These are phyloP conservation scores for Orthonevra nobilis DNA, from an alignment of 2,888 invertebrate genomes.

Conservation along the genomic window DNA sequence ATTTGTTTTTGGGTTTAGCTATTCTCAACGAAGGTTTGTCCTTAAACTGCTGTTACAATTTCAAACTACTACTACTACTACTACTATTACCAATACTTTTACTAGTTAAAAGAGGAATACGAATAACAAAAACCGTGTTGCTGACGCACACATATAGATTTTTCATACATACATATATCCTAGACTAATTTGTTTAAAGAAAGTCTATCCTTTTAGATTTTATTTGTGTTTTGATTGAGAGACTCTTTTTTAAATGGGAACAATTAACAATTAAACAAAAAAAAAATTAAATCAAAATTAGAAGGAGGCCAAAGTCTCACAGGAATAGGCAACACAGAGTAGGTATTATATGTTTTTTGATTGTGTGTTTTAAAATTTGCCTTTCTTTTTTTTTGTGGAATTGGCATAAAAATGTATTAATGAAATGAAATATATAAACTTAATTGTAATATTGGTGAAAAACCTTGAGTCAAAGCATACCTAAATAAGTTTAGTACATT, in stretches of 20 bases:
- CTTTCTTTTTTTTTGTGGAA: no score
- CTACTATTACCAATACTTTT: constrained; percentile 17
- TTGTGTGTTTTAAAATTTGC: no score
- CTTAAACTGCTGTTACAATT: constrained; percentile 27
- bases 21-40: constrained; percentile 11
- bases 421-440: no score
- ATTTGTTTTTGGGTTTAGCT: constrained; percentile 16
- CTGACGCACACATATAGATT: neutral
- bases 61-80: constrained; percentile 30
- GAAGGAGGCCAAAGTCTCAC: neutral
- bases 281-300: neutral
- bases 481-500: no score
- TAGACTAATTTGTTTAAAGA: constrained; percentile 20
- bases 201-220: constrained; percentile 13
- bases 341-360: neutral
- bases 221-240: constrained; percentile 15
- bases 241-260: constrained; percentile 43
- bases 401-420: neutral
- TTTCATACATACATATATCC: neutral
- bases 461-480: no score
- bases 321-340: neutral
- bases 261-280: constrained; percentile 48
- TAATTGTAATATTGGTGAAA: no score
- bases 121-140: neutral
- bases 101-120: constrained; percentile 8